phyloP scores from a whole-genome alignment of 2,888 invertebrate species.

The Limenitis camilla region DNA sequence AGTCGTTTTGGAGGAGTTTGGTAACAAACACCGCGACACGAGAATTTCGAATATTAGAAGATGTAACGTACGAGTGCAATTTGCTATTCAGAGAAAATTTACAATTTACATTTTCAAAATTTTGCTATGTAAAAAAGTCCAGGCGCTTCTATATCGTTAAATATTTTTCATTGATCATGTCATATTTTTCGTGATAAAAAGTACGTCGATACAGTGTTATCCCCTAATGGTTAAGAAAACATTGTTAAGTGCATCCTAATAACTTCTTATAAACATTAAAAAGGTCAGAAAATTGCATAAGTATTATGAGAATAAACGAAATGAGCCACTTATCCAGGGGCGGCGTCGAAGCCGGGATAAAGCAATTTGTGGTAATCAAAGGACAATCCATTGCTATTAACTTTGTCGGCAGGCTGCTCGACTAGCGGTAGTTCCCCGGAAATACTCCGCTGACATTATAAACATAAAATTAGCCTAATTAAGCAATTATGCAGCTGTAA shows the following conservation, averaged over 20 bases:
- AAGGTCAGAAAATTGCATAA: constrained; percentile 10
- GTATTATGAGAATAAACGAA: constrained; percentile 11
- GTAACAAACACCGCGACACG: too few relatives aligned
- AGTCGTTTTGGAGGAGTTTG: too few relatives aligned
- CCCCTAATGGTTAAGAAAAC: background rate
- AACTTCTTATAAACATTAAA: constrained; percentile 4
- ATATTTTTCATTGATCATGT: too few relatives aligned
- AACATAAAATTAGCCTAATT: constrained; percentile 33
- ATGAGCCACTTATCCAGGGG: constrained; percentile 37
- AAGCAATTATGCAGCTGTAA: constrained; percentile 31
- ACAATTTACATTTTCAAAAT: too few relatives aligned
- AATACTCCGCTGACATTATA: constrained; percentile 17
- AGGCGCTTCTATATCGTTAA: too few relatives aligned
- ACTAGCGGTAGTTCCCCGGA: constrained; percentile 20
- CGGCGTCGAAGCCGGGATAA: constrained; percentile 40
- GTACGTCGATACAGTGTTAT: too few relatives aligned
- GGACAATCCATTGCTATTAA: constrained; percentile 45
- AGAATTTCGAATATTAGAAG: too few relatives aligned
- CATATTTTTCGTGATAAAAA: too few relatives aligned
- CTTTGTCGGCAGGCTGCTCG: constrained; percentile 34
- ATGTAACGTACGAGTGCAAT: too few relatives aligned
- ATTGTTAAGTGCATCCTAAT: background rate
- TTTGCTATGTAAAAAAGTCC: too few relatives aligned
- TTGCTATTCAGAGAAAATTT: too few relatives aligned
- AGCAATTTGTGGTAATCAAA: constrained; percentile 62